phyloP scores from a whole-genome alignment of 2,797 vertebrate genomes.

The Sternarchorhynchus goeldii region DNA sequence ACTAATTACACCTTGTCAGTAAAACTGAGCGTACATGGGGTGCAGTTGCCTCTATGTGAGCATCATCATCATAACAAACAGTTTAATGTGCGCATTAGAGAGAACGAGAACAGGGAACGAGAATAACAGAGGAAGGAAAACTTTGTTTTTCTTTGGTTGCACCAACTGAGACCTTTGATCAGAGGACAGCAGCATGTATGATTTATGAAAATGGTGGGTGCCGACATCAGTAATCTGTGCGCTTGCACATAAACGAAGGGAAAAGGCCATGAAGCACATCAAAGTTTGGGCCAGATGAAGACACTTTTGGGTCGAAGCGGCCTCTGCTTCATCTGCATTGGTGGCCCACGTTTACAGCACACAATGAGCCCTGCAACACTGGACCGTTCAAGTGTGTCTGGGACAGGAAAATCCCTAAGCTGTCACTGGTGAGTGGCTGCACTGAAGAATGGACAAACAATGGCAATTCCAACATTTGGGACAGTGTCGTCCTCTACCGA shows the following conservation, averaged over 20 bases:
- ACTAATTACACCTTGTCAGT: too few relatives aligned
- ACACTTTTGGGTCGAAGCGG: constrained; percentile 3
- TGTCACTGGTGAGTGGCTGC: neutral
- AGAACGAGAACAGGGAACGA: neutral
- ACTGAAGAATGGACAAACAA: neutral
- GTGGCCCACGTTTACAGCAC: constrained; percentile 27
- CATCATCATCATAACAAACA: neutral
- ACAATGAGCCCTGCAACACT: constrained; percentile 22
- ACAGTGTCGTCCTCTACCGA: too few relatives aligned
- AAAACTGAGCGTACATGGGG: neutral
- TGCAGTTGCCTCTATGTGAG: too few relatives aligned
- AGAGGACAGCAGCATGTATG: constrained; percentile 32
- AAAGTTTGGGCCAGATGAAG: constrained; percentile 13
- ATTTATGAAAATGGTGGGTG: constrained; percentile 40
- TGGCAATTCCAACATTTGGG: neutral
- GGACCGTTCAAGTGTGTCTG: constrained; percentile 19
- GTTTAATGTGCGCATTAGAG: neutral
- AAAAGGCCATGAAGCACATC: constrained; percentile 21
- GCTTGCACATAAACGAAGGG: constrained; percentile 22
- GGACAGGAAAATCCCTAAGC: neutral
- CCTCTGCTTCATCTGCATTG: neutral
- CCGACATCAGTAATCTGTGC: constrained; percentile 30
- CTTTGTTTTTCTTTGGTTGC: neutral
- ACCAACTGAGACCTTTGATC: constrained; percentile 16
- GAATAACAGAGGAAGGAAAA: constrained; percentile 15